Evolutionary conservation across 2,888 invertebrate species (phyloP).

Genomic region (Sphaerophoria taeniata): DNA sequence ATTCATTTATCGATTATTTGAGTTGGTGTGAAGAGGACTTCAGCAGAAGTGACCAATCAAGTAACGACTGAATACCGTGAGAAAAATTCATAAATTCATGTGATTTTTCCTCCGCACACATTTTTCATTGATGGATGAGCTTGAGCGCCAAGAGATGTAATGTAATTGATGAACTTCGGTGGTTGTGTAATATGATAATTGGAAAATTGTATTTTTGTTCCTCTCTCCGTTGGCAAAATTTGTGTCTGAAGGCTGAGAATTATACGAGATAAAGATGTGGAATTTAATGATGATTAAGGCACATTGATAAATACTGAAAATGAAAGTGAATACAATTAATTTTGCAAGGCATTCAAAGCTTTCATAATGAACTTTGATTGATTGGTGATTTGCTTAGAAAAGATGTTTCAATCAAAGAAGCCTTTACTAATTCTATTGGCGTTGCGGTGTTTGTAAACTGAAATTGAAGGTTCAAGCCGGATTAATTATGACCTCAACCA

Average conservation of each 20-base stretch:
- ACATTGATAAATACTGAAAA: background rate
- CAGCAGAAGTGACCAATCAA: background rate
- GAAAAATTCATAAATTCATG: slow-evolving; percentile 42
- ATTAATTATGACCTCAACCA: no score
- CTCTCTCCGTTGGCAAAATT: background rate
- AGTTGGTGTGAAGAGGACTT: background rate
- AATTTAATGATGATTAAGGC: background rate
- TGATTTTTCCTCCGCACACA: background rate
- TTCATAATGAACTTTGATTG: no score
- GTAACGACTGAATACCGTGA: slow-evolving; percentile 36
- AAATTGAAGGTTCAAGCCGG: no score
- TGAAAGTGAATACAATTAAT: no score
- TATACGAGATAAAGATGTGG: background rate
- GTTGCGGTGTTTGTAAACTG: no score
- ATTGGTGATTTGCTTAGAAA: no score
- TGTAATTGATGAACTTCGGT: slow-evolving; percentile 44
- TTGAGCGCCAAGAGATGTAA: background rate
- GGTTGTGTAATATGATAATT: slow-evolving; percentile 41
- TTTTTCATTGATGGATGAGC: background rate
- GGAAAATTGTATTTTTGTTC: slow-evolving; percentile 19
- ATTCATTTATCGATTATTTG: slow-evolving; percentile 34
- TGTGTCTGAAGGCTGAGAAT: slow-evolving; percentile 32
- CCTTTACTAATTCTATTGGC: no score
- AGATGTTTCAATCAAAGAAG: no score
- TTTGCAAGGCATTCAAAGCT: no score